Conservation (phyloP, 2,888 invertebrate genomes). For the Melolontha melolontha region DNA sequence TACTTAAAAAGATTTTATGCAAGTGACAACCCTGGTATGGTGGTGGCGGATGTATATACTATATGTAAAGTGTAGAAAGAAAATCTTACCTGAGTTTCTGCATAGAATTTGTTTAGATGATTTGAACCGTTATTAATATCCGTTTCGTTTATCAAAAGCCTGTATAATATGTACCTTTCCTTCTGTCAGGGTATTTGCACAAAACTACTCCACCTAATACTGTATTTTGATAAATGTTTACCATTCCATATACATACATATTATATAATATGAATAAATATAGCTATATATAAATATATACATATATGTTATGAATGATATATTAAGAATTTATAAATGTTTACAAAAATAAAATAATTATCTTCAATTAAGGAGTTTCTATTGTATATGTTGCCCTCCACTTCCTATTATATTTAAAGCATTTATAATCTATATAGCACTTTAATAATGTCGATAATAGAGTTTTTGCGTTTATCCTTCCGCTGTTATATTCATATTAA, state of each 20-base stretch:
- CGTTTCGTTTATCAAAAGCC: background rate
- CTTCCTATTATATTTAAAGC: too few species aligned
- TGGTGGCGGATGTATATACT: constrained; percentile 2
- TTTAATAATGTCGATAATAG: too few species aligned
- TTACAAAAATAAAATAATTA: constrained; percentile 40
- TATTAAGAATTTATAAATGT: constrained; percentile 43
- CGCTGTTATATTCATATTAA: too few species aligned
- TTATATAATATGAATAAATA: constrained; percentile 27
- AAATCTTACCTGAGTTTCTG: background rate
- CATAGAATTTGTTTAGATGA: background rate
- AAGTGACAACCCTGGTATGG: too few species aligned
- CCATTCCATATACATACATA: constrained; percentile 33
- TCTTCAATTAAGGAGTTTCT: background rate
- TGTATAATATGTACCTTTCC: constrained; percentile 24
- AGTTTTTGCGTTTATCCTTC: too few species aligned
- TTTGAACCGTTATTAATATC: constrained; percentile 3
- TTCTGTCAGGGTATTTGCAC: constrained; percentile 43
- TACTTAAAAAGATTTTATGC: too few species aligned
- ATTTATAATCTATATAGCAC: too few species aligned
- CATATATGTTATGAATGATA: constrained; percentile 39
- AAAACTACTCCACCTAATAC: constrained; percentile 37
- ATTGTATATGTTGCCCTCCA: background rate
- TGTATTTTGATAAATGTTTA: constrained; percentile 45
- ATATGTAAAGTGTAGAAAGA: background rate
- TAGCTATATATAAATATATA: constrained; percentile 25